A percentile compares a stretch with the other conserved stretches of the same genome.
Evolutionary conservation across 1,140 invertebrate genomes (phyloP).

Genomic region (Temnothorax curvispinosus): DNA sequence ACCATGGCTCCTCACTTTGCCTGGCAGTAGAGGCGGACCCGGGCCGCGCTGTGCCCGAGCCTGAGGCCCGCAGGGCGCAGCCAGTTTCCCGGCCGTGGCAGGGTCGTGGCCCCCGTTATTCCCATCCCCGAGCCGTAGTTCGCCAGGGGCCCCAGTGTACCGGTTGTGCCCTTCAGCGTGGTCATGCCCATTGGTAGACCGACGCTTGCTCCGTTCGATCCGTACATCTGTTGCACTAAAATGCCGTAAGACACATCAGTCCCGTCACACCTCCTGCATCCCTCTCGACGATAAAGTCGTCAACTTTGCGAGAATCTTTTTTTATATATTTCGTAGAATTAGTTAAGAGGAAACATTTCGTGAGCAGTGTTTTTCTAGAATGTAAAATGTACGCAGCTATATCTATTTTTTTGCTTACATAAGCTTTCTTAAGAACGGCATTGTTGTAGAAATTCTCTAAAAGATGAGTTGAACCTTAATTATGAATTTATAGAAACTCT

Average conservation of each 20-base stretch:
- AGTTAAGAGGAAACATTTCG: background rate
- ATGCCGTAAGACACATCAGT: slow-evolving; percentile 83
- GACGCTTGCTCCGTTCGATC: slow-evolving; percentile 91
- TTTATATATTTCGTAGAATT: background rate
- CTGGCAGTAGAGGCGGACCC: slow-evolving; percentile 91
- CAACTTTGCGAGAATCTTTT: background rate
- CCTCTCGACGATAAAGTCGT: slow-evolving; percentile 57
- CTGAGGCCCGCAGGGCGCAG: slow-evolving; percentile 96
- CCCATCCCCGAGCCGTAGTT: slow-evolving; percentile 77
- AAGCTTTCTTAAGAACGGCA: background rate
- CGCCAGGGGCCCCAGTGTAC: slow-evolving; percentile 82
- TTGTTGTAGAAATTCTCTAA: background rate
- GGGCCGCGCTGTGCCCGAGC: slow-evolving; percentile 90
- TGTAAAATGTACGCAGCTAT: background rate
- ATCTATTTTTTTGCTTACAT: background rate
- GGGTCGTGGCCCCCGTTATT: slow-evolving; percentile 86
- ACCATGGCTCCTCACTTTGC: slow-evolving; percentile 89
- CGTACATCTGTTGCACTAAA: slow-evolving; percentile 93
- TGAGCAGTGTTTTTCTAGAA: background rate
- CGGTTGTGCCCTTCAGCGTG: slow-evolving; percentile 85
- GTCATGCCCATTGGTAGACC: slow-evolving; percentile 88
- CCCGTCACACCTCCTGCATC: slow-evolving; percentile 79
- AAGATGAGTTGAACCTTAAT: background rate
- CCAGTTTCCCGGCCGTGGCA: slow-evolving; percentile 95
- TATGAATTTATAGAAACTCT: background rate